phyloP scores from a whole-genome alignment of 2,888 invertebrate species.

The Laspeyria flexula region DNA sequence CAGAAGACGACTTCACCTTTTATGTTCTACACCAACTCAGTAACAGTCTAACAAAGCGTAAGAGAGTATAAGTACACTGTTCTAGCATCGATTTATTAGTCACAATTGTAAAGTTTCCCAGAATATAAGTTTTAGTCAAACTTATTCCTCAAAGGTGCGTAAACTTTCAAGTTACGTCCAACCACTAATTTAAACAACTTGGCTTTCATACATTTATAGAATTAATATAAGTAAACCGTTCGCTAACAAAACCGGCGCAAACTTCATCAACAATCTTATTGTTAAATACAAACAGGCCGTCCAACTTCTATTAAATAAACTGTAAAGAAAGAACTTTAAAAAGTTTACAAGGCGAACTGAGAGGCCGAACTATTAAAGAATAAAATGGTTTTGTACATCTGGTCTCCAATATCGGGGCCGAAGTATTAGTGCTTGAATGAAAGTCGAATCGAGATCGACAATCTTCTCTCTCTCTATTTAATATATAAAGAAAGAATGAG shows the following conservation, averaged over 20 bases:
- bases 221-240: neutral
- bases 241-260: slow-evolving; percentile 25
- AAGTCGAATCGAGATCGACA: slow-evolving; percentile 19
- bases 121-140: too few relatives aligned
- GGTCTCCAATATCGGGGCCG: slow-evolving; percentile 39
- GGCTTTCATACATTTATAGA: too few relatives aligned
- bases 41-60: too few relatives aligned
- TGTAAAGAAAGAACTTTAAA: slow-evolving; percentile 43
- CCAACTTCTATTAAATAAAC: slow-evolving; percentile 44
- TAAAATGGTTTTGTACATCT: slow-evolving; percentile 51
- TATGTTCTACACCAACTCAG: too few relatives aligned
- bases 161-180: too few relatives aligned
- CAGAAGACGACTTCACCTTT: too few relatives aligned
- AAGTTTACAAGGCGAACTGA: slow-evolving; percentile 46
- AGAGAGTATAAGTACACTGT: too few relatives aligned
- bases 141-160: too few relatives aligned
- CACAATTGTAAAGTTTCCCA: too few relatives aligned
- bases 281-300: slow-evolving; percentile 30
- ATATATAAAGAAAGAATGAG: slow-evolving; percentile 9
- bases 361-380: slow-evolving; percentile 49
- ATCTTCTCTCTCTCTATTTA: slow-evolving; percentile 16
- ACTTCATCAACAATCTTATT: slow-evolving; percentile 34
- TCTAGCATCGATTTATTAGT: too few relatives aligned
- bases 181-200: too few relatives aligned
- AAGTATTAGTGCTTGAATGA: slow-evolving; percentile 30